Evolutionary conservation across 2,113 vertebrate species (phyloP).

Genomic region (Anhinga rufa): DNA sequence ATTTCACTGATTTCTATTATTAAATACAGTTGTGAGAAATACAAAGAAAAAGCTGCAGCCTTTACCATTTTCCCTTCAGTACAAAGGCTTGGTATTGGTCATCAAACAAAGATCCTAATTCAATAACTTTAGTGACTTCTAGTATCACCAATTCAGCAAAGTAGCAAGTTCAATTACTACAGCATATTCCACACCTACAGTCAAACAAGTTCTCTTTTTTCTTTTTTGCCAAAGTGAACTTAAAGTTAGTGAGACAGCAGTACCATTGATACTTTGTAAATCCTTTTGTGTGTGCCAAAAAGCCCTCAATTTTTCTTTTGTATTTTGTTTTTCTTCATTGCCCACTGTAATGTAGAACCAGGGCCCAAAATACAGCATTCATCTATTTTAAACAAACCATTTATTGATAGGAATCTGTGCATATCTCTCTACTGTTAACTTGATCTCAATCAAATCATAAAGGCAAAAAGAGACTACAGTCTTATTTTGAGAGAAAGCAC

Average conservation of each 20-base stretch:
- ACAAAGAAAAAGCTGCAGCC: neutral
- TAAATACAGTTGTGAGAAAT: neutral
- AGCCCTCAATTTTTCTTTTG: neutral
- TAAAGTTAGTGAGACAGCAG: neutral
- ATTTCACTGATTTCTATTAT: neutral
- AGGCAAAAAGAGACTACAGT: neutral
- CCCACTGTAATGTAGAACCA: neutral
- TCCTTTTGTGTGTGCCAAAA: neutral
- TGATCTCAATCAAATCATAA: conserved; percentile 6
- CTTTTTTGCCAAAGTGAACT: neutral
- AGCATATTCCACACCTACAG: neutral
- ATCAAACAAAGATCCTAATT: neutral
- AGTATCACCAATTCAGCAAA: neutral
- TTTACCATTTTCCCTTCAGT: neutral
- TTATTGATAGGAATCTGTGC: conserved; percentile 2
- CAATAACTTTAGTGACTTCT: neutral
- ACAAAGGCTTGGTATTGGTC: neutral
- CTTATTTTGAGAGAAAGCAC: conserved; percentile 31
- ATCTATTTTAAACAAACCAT: neutral
- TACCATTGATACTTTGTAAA: neutral
- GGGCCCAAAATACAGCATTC: neutral
- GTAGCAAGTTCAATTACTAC: neutral
- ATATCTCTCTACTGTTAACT: neutral
- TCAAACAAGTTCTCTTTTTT: neutral
- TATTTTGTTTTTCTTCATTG: conserved; percentile 6